Evolutionary conservation across 2,888 invertebrate species (phyloP), one percentile per base, ranked within the genome.

Genomic region (Limnephilus rhombicus): DNA sequence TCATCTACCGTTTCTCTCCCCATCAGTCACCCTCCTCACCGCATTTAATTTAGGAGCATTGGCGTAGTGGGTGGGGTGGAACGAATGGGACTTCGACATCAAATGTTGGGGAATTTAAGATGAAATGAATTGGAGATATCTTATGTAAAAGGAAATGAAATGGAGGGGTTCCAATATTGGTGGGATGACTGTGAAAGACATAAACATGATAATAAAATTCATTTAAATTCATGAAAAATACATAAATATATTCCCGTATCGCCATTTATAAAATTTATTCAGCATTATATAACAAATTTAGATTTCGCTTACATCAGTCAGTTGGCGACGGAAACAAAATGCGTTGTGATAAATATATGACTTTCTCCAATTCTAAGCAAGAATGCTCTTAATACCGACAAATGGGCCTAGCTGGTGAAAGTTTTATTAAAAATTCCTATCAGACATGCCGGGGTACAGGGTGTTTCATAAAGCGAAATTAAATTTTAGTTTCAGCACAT

Each of bases 381-480:
- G 83, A 83, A 83, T 83, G 83, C 83, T 83, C 37, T 83, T 83
- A 83, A 37, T 83, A 37, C 83, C 83, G 83, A 83, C 83, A 83
- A 83, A 83, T 83, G 83, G 83, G 34, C 37, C 37, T 37, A 37
- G 41, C 37, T 34, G 37, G 83, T 34, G 83, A 83, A 83, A 83
- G 83, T 83, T 83, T 83, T 83, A 83, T 83, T 83, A 83, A 83
- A 83, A 83, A 83, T 83, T 83, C 83, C 83, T 83, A 83, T 83
- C 83, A 83, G 34, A 34, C 83, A 3, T 37, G 24, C 34, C 83
- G 12, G 24, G 3, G 2, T 83, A 83, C 83, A 37, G 83, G 37
- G 83, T 83, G 83, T 15, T 41, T 18, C 34, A 83, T 83, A 34
- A 34, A 13, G 15, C 34, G 13, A 82, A 34, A 7, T 82, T 29